Base-by-base conservation (phyloP, 2,113 vertebrate species). In the Dryoscopus gambensis region DNA sequence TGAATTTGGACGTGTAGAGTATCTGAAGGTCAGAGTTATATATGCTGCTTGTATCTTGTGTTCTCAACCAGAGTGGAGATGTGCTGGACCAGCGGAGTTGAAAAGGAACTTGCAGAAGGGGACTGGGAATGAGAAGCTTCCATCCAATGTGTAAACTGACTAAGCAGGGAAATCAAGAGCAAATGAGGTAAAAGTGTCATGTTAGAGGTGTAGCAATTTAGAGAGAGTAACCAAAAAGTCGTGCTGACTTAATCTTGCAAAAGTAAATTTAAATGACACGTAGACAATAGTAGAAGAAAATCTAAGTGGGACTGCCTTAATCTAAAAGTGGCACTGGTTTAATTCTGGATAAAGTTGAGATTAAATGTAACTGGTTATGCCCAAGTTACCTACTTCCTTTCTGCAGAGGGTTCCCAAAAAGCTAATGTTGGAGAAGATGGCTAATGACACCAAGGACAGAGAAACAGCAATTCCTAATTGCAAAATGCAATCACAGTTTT, bases 41-140 rank as follows among this genome's bases (percentile, higher is more conserved):
- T 67, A 52, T 31, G 2, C 22, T 49, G 0, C 8, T 81, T 2
- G 1, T n/a, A 10, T 55, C n/a, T 76, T 17, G 15, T 5, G 15
- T 69, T 56, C 28, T 77, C 11, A 35, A 1, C 28, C 17, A 8
- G 28, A 44, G 15, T 3, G 22, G 27, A 78, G 21, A 7, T 79
- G 11, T 42, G 67, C 49, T 55, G n/a, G 10, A 23, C 3, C 6
- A 27, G 62, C 49, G 71, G 49, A 24, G 21, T 5, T 40, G 28
- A 25, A 82, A 78, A 75, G 47, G 27, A 62, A 6, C 2, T 3
- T 84, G 22, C 44, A 40, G 59, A 40, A 80, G 31, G 23, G 13
- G 28, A 12, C 4, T 67, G 69, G 52, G 81, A 78, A 75, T 28
- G 42, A 63, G 33, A 37, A 69, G 47, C 24, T 25, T 79, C 31